phyloP scores from a whole-genome alignment of 2,888 invertebrate species.

The Drosophila differens region DNA sequence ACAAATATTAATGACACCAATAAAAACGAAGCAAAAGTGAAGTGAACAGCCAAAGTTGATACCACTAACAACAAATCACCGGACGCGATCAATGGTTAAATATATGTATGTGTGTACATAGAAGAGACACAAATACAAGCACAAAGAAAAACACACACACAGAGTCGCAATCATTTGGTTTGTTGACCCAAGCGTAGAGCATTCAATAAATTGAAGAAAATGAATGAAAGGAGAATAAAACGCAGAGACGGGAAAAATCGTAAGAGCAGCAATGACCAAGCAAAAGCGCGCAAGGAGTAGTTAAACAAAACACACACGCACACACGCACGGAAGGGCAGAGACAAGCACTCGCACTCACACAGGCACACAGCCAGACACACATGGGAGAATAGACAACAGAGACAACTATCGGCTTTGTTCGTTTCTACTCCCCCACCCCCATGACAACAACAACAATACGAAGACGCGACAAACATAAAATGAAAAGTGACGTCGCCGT shows the following conservation, averaged over 20 bases:
- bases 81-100: conserved; percentile 74
- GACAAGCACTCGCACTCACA: conserved; percentile 14
- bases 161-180: conserved; percentile 59
- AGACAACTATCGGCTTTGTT: conserved; percentile 49
- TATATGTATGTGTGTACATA: conserved; percentile 5
- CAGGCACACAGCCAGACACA: conserved; percentile 30
- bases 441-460: background rate
- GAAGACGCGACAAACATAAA: conserved; percentile 50
- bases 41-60: conserved; percentile 40
- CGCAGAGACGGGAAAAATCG: conserved; percentile 21
- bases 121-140: conserved; percentile 41
- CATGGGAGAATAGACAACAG: conserved; percentile 29
- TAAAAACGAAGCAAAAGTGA: conserved; percentile 63
- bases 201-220: conserved; percentile 70
- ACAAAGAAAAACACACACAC: conserved; percentile 30
- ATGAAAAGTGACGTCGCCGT: conserved; percentile 60
- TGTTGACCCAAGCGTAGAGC: conserved; percentile 69
- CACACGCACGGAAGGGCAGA: background rate
- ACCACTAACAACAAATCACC: conserved; percentile 53
- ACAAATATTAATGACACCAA: conserved; percentile 65
- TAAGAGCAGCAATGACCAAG: conserved; percentile 53
- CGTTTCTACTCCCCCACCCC: conserved; percentile 2
- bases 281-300: conserved; percentile 46
- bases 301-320: conserved; percentile 19
- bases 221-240: conserved; percentile 61